phyloP scores from a whole-genome alignment of 2,113 vertebrate species.

The Cyphomyrus plagiostoma region DNA sequence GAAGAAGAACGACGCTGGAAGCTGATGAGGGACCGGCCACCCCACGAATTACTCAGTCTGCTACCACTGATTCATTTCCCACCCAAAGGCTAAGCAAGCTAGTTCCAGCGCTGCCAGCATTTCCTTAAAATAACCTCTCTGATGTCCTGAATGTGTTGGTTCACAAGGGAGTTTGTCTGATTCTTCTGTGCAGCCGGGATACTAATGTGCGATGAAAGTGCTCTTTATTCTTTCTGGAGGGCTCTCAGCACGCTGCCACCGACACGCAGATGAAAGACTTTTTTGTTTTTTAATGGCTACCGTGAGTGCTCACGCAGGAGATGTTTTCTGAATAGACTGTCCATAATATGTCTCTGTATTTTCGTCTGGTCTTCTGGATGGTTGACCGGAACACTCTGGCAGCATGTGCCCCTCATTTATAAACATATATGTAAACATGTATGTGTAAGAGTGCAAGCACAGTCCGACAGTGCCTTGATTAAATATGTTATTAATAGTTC shows the following conservation, averaged over 20 bases:
- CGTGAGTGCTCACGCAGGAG: not conserved
- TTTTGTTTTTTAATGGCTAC: not conserved
- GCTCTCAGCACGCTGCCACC: not conserved
- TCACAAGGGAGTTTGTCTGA: not conserved
- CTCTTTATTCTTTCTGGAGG: not conserved
- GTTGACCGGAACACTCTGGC: not conserved
- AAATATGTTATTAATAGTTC: not conserved
- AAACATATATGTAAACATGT: not conserved
- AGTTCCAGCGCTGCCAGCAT: not conserved
- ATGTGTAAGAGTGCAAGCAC: not conserved
- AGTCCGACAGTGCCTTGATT: not conserved
- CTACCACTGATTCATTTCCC: not conserved
- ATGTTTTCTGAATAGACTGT: not conserved
- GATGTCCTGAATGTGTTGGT: not conserved
- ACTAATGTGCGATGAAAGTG: not conserved
- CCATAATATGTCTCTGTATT: not conserved
- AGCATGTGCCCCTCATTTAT: not conserved
- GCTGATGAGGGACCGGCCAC: not conserved
- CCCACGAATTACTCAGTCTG: not conserved
- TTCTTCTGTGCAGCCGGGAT: not conserved
- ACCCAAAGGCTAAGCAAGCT: not conserved
- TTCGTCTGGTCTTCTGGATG: not conserved
- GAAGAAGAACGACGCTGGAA: not conserved
- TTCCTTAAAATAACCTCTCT: not conserved
- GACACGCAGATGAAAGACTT: not conserved